Percentiles rank a stretch among this genome's conserved stretches.
These are phyloP conservation scores for Symphodus melops DNA, from an alignment of 2,113 vertebrate genomes.

Conservation along the genomic window DNA sequence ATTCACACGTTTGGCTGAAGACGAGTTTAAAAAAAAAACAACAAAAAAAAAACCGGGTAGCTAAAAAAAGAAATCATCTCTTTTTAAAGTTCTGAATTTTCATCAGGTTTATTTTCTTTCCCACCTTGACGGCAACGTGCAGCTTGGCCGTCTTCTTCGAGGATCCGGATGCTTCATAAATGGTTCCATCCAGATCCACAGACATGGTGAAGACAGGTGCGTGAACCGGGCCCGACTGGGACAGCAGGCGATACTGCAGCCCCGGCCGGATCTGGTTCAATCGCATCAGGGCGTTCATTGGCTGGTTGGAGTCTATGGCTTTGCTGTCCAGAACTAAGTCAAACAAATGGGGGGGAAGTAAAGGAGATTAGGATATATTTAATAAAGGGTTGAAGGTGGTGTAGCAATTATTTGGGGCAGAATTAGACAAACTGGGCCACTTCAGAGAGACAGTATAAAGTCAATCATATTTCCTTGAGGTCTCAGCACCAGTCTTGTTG, in stretches of 20 bases:
- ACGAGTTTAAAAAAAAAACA: not conserved
- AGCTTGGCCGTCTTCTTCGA: conserved; percentile 99
- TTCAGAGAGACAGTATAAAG: not conserved
- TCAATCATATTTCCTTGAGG: conserved; percentile 41
- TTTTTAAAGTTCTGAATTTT: no score
- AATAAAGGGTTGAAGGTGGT: not conserved
- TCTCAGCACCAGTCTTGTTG: conserved; percentile 18
- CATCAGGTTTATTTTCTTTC: not conserved
- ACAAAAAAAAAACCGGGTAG: no score
- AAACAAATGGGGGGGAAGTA: not conserved
- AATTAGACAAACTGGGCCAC: not conserved
- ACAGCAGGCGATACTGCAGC: conserved; percentile 97
- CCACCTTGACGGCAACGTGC: conserved; percentile 98
- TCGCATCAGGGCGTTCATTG: conserved; percentile 99
- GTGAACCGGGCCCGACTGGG: conserved; percentile 98
- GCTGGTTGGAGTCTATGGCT: conserved; percentile 97
- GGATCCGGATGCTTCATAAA: conserved; percentile 96
- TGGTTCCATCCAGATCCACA: conserved; percentile 95
- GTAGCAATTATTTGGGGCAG: conserved; percentile 21
- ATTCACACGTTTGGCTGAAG: conserved; percentile 20
- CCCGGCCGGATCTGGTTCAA: conserved; percentile 99
- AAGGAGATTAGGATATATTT: conserved; percentile 25
- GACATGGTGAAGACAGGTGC: conserved; percentile 99
- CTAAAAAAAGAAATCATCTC: not conserved
- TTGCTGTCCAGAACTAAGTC: conserved; percentile 94